Base-by-base conservation (phyloP, 2,113 vertebrate genomes). In the Gallinago undulata region DNA sequence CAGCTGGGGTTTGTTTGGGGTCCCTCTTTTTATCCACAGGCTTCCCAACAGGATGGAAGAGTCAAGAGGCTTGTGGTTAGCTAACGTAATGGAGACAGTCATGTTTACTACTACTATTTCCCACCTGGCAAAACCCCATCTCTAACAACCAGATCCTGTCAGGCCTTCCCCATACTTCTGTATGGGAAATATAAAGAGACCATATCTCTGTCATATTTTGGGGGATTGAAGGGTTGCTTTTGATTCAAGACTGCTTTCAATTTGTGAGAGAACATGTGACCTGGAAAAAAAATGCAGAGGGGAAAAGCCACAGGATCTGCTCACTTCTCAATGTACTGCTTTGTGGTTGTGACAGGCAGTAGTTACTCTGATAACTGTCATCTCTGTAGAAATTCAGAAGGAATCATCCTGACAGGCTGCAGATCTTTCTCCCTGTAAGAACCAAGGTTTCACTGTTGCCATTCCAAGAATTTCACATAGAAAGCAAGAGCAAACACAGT, bases 61-160 rank as follows among this genome's bases (percentile, higher is more conserved):
- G 4, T n/a, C 63, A 50, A 50, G 47, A 60, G 4, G 5, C 43
- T 66, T 86, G 33, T 56, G 11, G 6, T 68, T 73, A 84, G 31
- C 13, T 31, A 82, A 51, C 37, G 78, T 22, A 72, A 57, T 59
- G 66, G n/a, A 67, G 21, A 39, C 6, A 81, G 28, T 57, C 7
- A 17, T 39, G 6, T 41, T 93, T 60, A 64, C 13, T 59, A 18
- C n/a, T 70, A 41, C 18, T 79, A 15, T 68, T 72, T 83, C 19
- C n/a, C 11, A 72, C 10, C 5, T 50, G 28, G 31, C 16, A 67
- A 84, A 17, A 3, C 2, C 3, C 2, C 2, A 1, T 5, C 30
- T 47, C 4, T 64, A 87, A 56, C 10, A 73, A 30, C 0, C 13
- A 55, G 25, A 19, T 55, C 22, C 55, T 48, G 9, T 41, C 48